Base-by-base conservation (phyloP, 2,113 vertebrate genomes). In the Takifugu flavidus region DNA sequence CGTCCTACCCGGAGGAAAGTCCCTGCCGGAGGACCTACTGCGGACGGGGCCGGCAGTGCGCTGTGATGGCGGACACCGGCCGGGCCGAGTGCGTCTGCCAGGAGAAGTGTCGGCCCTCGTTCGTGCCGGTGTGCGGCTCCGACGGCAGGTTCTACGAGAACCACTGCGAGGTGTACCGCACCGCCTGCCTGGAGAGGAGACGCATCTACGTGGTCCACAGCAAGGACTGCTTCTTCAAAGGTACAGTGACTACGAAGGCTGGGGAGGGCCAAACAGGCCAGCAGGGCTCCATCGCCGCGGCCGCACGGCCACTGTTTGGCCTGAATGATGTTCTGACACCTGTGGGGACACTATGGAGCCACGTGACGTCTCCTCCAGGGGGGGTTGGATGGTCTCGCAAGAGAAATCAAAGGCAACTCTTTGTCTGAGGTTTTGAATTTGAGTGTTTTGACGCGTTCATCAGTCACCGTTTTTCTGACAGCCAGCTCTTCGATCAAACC, bases 161-260 rank as follows among this genome's bases (percentile, higher is more conserved):
- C 76, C 96, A 98, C 87, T 98, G 96, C 1, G 93, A 97, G 67
- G 90, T 98, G 50, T 94, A 95, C 77, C 92, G 92, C 26, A 86
- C 94, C 2, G 93, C 95, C 0, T 98, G 96, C 53, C 88, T 95
- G 85, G 91, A 93, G 87, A 88, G 86, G 60, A 93, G 87, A 72
- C 91, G 89, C 59, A 92, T 97, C 79, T 88, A 90, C 53, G 85
- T 91, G 25, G 74, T 92, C 20, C 94, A 92, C 88, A 95, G 91
- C 93, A 96, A 95, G 86, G 94, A 94, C 79, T 98, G 96, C 63
- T 98, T 98, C 91, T 95, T 98, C 87, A 94, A 90, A 98, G 96
- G 96, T 98, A 93, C 75, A 5, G 0, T 25, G 27, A 11, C 10
- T 43, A 44, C 14, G 26, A 45, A 71, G 42, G 43, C 52, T 29